Base-by-base conservation (phyloP, 2,888 invertebrate species). In the Parascotia fuliginaria region DNA sequence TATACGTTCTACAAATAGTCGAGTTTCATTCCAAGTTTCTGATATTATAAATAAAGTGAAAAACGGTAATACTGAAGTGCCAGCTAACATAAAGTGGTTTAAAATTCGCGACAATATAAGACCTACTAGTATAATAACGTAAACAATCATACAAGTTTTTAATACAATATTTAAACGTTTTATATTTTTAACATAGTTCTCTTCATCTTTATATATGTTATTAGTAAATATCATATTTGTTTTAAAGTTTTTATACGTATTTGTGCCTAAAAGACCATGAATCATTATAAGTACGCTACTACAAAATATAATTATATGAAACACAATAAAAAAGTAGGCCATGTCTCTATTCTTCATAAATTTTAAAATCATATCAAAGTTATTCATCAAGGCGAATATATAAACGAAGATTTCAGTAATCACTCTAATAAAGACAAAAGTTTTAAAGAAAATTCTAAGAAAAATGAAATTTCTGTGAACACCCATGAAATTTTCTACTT, bases 1-100 rank as follows among this genome's bases (percentile, higher is more conserved):
- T 27, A 11, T 0, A 7, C 46, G 39, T 22, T 42, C 50, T 9
- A 55, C 27, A 1, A 55, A 19, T n/a, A 50, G 27, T 0, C 42
- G 34, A 3, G n/a, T 12, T 9, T 28, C 9, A n/a, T 11, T 19
- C 44, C 42, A 44, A 0, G 9, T n/a, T n/a, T 28, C 36, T 12
- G 36, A 43, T 13, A 16, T 13, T 13, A 19, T 6, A 16, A 36
- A 36, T 3, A 36, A 3, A 6, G 6, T n/a, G 2, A 31, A n/a
- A 13, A 19, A 19, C 2, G 12, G 4, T 24, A 42, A 42, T 11
- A 7, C 11, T 14, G 9, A 9, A 12, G 24, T 3, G 5, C 27
- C 15, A 9, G 15, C 9, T 7, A 16, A 7, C 13, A 33, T 9
- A 0, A 42, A 3, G 19, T 19, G 19, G 5, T 19, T 19, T 19